Conservation (phyloP, 2,113 vertebrate species). For the Menidia beryllina region DNA sequence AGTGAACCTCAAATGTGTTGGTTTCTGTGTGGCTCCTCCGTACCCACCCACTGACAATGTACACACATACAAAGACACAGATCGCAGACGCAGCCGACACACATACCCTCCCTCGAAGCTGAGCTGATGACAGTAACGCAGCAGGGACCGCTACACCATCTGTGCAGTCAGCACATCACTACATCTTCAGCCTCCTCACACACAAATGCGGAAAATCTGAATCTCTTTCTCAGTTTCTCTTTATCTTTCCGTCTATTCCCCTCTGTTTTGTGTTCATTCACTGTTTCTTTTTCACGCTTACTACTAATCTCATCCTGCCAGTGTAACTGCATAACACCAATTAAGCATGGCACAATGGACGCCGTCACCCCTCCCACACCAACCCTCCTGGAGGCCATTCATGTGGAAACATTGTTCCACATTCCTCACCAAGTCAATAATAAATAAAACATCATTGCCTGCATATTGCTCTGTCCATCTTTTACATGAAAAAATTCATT, state of each 20-base stretch:
- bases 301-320: conserved; percentile 41
- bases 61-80: conserved; percentile 37
- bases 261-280: conserved; percentile 35
- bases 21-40: conserved; percentile 57
- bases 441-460: conserved; percentile 80
- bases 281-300: conserved; percentile 39
- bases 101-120: conserved; percentile 54
- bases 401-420: conserved; percentile 85
- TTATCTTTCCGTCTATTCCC: conserved; percentile 29
- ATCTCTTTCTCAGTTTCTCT: conserved; percentile 24
- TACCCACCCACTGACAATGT: conserved; percentile 43
- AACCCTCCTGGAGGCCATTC: conserved; percentile 73
- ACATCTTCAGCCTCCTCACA: conserved; percentile 36
- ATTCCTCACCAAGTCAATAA: conserved; percentile 79
- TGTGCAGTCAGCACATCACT: conserved; percentile 81
- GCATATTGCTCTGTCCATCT: conserved; percentile 43
- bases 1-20: conserved; percentile 64
- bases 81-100: conserved; percentile 21
- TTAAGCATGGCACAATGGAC: conserved; percentile 73
- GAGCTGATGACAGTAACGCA: conserved; percentile 78
- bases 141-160: conserved; percentile 81
- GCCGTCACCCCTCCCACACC: conserved; percentile 55
- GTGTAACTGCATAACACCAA: conserved; percentile 70
- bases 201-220: conserved; percentile 33
- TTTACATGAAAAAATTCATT: conserved; percentile 11